phyloP scores from a whole-genome alignment of 2,888 invertebrate genomes.

The Bellardia bayeri region DNA sequence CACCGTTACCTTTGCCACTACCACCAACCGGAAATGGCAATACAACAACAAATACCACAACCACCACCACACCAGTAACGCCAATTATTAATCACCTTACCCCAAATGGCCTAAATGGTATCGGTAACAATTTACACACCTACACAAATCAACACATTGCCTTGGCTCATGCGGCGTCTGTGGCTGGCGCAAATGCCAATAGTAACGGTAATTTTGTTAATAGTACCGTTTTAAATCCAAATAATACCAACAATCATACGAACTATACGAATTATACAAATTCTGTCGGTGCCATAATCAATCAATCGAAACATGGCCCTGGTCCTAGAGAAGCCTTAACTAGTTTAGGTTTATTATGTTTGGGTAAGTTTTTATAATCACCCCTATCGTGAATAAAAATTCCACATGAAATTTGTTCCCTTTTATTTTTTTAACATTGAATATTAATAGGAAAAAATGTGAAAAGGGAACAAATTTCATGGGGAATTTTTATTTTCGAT shows the following conservation, averaged over 20 bases:
- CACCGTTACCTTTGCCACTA: conserved; percentile 55
- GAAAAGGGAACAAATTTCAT: too few relatives aligned
- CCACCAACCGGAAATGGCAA: conserved; percentile 61
- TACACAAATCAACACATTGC: conserved; percentile 81
- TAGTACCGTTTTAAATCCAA: conserved; percentile 75
- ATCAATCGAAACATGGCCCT: conserved; percentile 84
- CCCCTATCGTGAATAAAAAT: too few relatives aligned
- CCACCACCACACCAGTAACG: conserved; percentile 79
- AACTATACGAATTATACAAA: conserved; percentile 78
- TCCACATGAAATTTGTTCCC: too few relatives aligned
- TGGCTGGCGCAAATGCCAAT: conserved; percentile 72
- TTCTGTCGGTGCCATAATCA: conserved; percentile 71
- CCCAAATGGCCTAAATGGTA: conserved; percentile 79
- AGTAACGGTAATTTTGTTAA: conserved; percentile 73
- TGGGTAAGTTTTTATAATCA: conserved; percentile 85
- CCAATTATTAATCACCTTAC: conserved; percentile 76
- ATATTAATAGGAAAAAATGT: too few relatives aligned
- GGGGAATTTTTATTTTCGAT: too few relatives aligned
- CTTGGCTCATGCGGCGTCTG: conserved; percentile 74
- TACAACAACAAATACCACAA: conserved; percentile 73
- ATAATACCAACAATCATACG: conserved; percentile 75
- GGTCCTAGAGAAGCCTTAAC: conserved; percentile 92
- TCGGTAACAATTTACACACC: conserved; percentile 79
- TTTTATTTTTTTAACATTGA: too few relatives aligned
- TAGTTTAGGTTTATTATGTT: conserved; percentile 92